phyloP scores from a whole-genome alignment of 1,140 invertebrate species.

The Pogonomyrmex californicus region DNA sequence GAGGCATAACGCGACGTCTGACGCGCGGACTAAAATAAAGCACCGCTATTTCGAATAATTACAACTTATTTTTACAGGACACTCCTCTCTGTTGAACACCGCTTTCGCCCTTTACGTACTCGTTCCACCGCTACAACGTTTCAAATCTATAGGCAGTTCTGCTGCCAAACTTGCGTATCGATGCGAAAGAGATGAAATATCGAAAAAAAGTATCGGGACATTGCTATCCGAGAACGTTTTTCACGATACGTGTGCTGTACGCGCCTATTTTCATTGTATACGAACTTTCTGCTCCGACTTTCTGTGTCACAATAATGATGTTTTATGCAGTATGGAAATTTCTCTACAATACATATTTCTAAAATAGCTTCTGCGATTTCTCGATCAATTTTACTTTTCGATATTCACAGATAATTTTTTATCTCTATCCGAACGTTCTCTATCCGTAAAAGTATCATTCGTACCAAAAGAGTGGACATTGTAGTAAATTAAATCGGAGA shows the following conservation, averaged over 20 bases:
- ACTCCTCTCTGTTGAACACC: slow-evolving; percentile 15
- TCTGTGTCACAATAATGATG: slow-evolving; percentile 4
- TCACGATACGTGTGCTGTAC: not conserved
- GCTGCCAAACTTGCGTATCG: slow-evolving; percentile 9
- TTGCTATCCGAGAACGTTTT: slow-evolving; percentile 16
- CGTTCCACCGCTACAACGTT: not conserved
- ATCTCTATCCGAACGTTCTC: not conserved
- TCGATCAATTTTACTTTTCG: not conserved
- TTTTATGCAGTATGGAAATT: not conserved
- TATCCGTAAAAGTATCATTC: slow-evolving; percentile 25
- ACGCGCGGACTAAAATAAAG: slow-evolving; percentile 75
- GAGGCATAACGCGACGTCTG: slow-evolving; percentile 22
- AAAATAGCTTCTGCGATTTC: not conserved
- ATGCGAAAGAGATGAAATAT: slow-evolving; percentile 33
- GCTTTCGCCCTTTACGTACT: not conserved
- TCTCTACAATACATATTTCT: not conserved
- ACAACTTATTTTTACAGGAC: slow-evolving; percentile 62
- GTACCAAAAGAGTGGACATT: slow-evolving; percentile 18
- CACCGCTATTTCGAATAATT: slow-evolving; percentile 79
- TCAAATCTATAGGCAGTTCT: not conserved
- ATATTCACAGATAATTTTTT: not conserved
- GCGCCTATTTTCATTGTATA: not conserved
- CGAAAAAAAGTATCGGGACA: not conserved
- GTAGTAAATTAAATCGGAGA: slow-evolving; percentile 65
- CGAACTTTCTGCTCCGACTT: not conserved